phyloP scores from a whole-genome alignment of 2,113 vertebrate genomes.

The Pavo muticus region DNA sequence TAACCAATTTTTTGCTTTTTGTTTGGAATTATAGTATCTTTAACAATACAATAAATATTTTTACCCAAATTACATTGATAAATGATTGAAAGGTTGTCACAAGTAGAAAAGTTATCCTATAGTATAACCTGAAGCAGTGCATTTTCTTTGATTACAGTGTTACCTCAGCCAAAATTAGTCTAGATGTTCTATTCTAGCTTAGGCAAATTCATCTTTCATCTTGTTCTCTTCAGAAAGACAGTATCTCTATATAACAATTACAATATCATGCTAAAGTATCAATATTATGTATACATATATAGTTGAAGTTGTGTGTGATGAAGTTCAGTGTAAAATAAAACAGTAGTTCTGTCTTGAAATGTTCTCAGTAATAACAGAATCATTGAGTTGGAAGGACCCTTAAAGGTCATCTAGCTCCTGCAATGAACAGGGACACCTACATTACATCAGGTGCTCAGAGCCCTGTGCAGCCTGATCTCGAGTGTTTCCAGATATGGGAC shows the following conservation, averaged over 20 bases:
- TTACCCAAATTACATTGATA: not conserved
- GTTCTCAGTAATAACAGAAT: too few species aligned
- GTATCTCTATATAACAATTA: fast-evolving
- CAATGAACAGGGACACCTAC: too few species aligned
- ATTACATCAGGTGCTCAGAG: too few species aligned
- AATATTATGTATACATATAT: fast-evolving
- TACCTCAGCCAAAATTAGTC: not conserved
- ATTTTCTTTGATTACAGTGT: not conserved
- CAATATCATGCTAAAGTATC: not conserved
- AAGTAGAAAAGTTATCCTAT: not conserved
- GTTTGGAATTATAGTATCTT: not conserved
- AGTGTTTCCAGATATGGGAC: too few species aligned
- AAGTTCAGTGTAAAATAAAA: too few species aligned
- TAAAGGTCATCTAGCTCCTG: too few species aligned
- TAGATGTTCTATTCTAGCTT: not conserved
- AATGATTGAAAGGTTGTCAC: not conserved
- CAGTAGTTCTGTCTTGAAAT: too few species aligned
- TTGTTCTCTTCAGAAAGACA: not conserved
- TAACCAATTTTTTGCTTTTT: not conserved
- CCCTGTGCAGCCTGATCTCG: too few species aligned
- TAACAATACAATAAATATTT: not conserved
- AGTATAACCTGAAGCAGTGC: not conserved
- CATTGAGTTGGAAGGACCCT: too few species aligned
- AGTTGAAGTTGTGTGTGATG: too few species aligned
- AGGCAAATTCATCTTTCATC: not conserved